These are phyloP conservation scores for Ophioninae sp. DNA, from an alignment of 2,888 invertebrate genomes.

Conservation along the genomic window DNA sequence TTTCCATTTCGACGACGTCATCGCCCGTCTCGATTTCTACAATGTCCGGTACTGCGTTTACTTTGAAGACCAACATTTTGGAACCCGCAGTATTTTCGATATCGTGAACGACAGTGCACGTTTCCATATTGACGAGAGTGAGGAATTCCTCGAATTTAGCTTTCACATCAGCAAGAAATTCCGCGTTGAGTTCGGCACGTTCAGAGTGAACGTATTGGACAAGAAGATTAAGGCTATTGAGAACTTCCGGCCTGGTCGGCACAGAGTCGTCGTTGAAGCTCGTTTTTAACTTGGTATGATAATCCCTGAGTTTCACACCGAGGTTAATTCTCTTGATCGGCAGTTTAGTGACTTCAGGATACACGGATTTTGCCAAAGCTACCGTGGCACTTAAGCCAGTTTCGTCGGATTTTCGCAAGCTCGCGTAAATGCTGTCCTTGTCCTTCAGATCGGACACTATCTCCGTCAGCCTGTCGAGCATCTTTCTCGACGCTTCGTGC, in stretches of 20 bases:
- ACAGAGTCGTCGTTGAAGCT: conserved; percentile 60
- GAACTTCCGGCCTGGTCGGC: conserved; percentile 59
- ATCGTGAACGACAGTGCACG: conserved; percentile 17
- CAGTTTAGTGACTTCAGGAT: conserved; percentile 56
- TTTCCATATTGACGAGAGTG: conserved; percentile 59
- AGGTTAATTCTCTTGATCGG: conserved; percentile 70
- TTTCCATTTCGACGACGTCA: conserved; percentile 55
- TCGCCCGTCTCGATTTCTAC: conserved; percentile 65
- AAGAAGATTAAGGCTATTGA: conserved; percentile 25
- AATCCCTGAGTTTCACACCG: conserved; percentile 74
- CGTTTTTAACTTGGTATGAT: conserved; percentile 69
- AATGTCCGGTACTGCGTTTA: conserved; percentile 71
- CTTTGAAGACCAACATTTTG: conserved; percentile 54
- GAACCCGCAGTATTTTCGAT: background rate
- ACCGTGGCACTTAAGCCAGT: background rate
- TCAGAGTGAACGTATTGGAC: background rate
- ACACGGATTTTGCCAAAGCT: conserved; percentile 49
- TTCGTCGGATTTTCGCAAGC: conserved; percentile 3
- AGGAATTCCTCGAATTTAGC: conserved; percentile 51
- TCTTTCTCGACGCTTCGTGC: conserved; percentile 84
- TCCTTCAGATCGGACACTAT: conserved; percentile 65
- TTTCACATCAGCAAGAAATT: conserved; percentile 38
- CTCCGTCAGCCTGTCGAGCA: conserved; percentile 72
- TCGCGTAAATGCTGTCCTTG: conserved; percentile 19
- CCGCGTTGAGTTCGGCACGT: background rate